Evolutionary conservation across 2,888 invertebrate species (phyloP).

Genomic region (Schizaphis graminum): DNA sequence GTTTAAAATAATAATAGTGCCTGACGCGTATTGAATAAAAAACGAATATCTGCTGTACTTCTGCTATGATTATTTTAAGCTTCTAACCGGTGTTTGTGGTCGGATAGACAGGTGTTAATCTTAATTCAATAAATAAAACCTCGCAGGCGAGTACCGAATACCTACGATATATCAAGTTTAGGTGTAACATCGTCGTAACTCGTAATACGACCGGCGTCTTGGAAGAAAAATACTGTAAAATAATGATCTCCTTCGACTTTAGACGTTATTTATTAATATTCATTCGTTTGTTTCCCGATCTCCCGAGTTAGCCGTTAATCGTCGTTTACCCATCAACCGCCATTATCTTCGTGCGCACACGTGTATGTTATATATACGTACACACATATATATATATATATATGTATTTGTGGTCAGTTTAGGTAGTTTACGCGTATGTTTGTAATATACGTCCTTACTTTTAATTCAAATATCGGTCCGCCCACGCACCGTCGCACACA

Average conservation of each 20-base stretch:
- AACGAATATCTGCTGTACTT: not conserved
- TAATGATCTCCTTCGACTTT: not conserved
- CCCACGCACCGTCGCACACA: not conserved
- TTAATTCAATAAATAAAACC: conserved; percentile 5
- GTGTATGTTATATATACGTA: not conserved
- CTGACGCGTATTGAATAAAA: not conserved
- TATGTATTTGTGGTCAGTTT: no score
- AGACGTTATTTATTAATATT: not conserved
- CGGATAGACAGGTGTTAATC: not conserved
- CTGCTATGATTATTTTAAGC: not conserved
- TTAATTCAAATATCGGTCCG: not conserved
- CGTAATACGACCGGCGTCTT: not conserved
- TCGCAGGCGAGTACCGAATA: not conserved
- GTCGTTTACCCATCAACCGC: not conserved
- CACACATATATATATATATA: not conserved
- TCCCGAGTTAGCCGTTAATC: not conserved
- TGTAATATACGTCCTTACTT: not conserved
- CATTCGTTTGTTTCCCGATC: not conserved
- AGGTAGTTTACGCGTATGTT: not conserved
- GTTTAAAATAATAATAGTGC: not conserved
- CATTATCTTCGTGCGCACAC: not conserved
- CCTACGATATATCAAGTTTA: not conserved
- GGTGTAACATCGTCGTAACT: not conserved
- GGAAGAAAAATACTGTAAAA: not conserved
- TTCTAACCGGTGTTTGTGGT: not conserved